phyloP scores from a whole-genome alignment of 2,113 vertebrate species.

The Ranitomeya variabilis region DNA sequence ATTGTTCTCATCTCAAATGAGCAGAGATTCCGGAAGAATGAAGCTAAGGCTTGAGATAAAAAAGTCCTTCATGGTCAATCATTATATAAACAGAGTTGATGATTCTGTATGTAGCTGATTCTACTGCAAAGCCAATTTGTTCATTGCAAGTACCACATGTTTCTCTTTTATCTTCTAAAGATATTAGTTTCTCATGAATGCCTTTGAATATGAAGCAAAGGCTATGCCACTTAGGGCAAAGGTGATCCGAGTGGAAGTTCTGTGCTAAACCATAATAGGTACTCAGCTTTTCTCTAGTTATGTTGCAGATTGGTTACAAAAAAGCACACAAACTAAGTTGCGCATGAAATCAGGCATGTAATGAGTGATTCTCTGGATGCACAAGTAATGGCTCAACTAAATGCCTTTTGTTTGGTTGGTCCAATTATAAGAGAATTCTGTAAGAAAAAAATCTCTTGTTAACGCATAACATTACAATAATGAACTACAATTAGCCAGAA shows the following conservation, averaged over 20 bases:
- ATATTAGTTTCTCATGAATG: constrained; percentile 26
- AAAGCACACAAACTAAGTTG: constrained; percentile 13
- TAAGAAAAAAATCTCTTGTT: not conserved
- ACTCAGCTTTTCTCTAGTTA: not conserved
- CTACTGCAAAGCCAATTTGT: not conserved
- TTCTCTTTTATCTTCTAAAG: constrained; percentile 10
- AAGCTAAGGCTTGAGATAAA: not conserved
- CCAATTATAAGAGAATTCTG: constrained; percentile 28
- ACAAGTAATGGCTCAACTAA: constrained; percentile 19
- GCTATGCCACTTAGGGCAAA: constrained; percentile 23
- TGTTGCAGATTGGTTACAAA: not conserved
- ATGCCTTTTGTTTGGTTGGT: constrained; percentile 12
- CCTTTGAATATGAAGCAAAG: constrained; percentile 6
- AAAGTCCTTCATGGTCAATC: not conserved
- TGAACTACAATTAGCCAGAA: not conserved
- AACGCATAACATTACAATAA: not conserved
- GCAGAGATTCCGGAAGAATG: no score
- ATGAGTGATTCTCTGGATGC: constrained; percentile 32
- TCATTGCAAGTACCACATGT: not conserved
- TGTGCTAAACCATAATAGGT: not conserved
- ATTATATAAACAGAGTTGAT: not conserved
- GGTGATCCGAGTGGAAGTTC: not conserved
- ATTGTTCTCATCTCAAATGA: no score
- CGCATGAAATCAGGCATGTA: constrained; percentile 13
- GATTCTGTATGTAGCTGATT: not conserved